Conservation (phyloP, 2,888 invertebrate species). For the Brachynemurus nebulosus region DNA sequence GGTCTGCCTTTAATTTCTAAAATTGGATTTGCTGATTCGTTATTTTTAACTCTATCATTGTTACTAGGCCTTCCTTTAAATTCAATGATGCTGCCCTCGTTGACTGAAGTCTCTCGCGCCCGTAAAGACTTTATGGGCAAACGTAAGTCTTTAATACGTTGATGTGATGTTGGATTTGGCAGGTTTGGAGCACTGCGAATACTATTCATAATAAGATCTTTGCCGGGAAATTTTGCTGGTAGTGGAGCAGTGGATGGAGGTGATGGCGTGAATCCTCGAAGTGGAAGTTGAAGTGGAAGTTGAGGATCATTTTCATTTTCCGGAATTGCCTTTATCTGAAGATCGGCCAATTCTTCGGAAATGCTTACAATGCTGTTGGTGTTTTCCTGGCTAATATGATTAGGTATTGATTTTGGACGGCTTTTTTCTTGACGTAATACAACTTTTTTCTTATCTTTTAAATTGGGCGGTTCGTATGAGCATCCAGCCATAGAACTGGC, state of each 20-base stretch:
- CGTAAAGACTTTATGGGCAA: conserved; percentile 56
- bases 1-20: conserved; percentile 56
- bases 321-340: conserved; percentile 15
- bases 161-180: conserved; percentile 52
- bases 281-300: conserved; percentile 47
- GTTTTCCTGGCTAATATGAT: conserved; percentile 30
- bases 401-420: conserved; percentile 42
- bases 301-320: conserved; percentile 45
- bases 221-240: conserved; percentile 64
- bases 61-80: conserved; percentile 38
- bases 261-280: conserved; percentile 63
- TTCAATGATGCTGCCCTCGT: conserved; percentile 46
- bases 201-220: conserved; percentile 53
- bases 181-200: conserved; percentile 70
- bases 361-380: conserved; percentile 33
- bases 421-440: conserved; percentile 38
- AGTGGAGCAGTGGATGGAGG: conserved; percentile 75
- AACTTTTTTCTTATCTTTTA: conserved; percentile 35
- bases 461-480: conserved; percentile 34
- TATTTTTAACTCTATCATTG: conserved; percentile 37
- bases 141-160: conserved; percentile 57
- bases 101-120: conserved; percentile 44
- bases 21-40: conserved; percentile 41
- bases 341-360: conserved; percentile 33
- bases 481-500: conserved; percentile 8